phyloP scores from a whole-genome alignment of 2,888 invertebrate genomes.

The Octonoba sinensis region DNA sequence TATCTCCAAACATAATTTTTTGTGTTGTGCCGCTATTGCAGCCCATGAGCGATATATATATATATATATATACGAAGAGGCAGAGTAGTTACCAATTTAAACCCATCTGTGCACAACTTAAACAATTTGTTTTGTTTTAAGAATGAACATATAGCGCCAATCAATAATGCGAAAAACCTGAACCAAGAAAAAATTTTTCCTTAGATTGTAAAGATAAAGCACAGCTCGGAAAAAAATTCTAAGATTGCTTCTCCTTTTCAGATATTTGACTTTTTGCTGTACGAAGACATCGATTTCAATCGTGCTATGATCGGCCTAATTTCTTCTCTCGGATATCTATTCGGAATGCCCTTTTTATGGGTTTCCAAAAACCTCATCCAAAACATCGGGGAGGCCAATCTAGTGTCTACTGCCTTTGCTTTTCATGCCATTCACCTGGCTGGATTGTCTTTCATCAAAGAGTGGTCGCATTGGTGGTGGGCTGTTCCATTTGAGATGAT shows the following conservation, averaged over 20 bases:
- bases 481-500: constrained; percentile 65
- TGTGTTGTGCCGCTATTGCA: no score
- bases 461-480: constrained; percentile 54
- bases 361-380: constrained; percentile 64
- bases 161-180: background rate
- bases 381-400: constrained; percentile 65
- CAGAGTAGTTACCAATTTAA: no score
- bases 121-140: background rate
- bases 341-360: constrained; percentile 54
- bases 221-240: no score
- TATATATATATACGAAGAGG: no score
- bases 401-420: constrained; percentile 63
- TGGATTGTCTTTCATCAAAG: constrained; percentile 69
- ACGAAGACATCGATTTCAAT: constrained; percentile 49
- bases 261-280: constrained; percentile 75
- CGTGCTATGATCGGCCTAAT: constrained; percentile 59
- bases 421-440: constrained; percentile 65
- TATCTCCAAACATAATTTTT: no score
- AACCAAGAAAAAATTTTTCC: background rate
- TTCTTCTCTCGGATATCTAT: constrained; percentile 42
- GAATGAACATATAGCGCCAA: background rate
- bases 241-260: constrained; percentile 11
- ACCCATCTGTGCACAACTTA: background rate
- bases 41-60: no score
- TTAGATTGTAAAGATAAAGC: no score